Base-by-base conservation (phyloP, 1,140 invertebrate species). In the Lepeophtheirus salmonis region DNA sequence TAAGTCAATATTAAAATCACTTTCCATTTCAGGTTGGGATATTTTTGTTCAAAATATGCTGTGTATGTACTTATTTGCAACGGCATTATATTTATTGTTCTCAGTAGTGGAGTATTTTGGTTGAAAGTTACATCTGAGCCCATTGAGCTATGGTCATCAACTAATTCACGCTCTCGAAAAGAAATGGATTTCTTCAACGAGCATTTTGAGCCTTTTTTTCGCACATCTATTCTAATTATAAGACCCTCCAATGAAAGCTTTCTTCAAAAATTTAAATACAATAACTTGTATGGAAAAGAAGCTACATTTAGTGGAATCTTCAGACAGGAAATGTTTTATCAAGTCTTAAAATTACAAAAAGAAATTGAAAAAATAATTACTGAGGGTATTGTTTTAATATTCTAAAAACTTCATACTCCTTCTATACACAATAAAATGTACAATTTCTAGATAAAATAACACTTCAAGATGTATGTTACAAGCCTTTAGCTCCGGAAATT, bases 131-230 rank as follows among this genome's bases (percentile, higher is more conserved):
- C 86, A 2, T 96, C 89, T 0, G 83, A 98, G 76, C 95, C 95
- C 0, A 90, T 98, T 0, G 81, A 97, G 71, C 73, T 99, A 22
- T 99, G 96, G 96, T 91, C 92, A 0, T 80, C 91, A 0, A 83
- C 90, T 0, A 73, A 75, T 25, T 92, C 87, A 0, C 76, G 81
- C 26, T 88, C 90, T 1, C 76, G 94, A 6, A 66, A 82, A 4
- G 89, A 98, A 72, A 80, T 83, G 61, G 77, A 87, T 61, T 97
- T 83, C 72, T 99, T 89, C 70, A 90, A 98, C 70, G 78, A 78
- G 1, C 82, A 90, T 65, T 95, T 96, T 70, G 79, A 89, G 63
- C 95, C 95, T 0, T 98, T 98, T 71, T 97, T 94, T 71, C 77
- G 96, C 63, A 86, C 83, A 1, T 89, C 97, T 71, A 88, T 92